Evolutionary conservation across 1,140 invertebrate species (phyloP).

Genomic region (Gryon sp.): DNA sequence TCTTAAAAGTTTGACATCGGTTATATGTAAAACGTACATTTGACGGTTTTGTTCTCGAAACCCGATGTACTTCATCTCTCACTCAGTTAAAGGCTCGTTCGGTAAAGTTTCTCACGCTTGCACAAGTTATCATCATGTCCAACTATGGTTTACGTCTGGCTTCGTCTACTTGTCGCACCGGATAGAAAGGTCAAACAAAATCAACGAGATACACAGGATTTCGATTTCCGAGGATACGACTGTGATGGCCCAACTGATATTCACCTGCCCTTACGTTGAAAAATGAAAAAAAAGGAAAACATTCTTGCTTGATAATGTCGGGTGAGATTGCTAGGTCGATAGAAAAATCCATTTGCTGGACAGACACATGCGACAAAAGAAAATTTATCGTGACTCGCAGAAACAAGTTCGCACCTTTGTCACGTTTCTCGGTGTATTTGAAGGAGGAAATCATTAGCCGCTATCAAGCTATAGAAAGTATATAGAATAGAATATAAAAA

Average conservation of each 20-base stretch:
- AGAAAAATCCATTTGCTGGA: conserved; percentile 35
- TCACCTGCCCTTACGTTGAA: conserved; percentile 30
- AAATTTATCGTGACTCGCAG: conserved; percentile 28
- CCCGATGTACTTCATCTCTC: conserved; percentile 39
- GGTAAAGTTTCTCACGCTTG: conserved; percentile 60
- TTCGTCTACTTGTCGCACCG: conserved; percentile 52
- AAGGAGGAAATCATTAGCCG: too few relatives aligned
- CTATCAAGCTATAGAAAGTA: too few relatives aligned
- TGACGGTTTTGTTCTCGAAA: conserved; percentile 27
- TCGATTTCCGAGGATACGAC: conserved; percentile 20
- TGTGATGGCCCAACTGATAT: conserved; percentile 29
- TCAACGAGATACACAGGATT: conserved; percentile 39
- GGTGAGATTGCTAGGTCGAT: conserved; percentile 37
- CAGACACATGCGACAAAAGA: conserved; percentile 20
- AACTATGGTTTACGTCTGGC: conserved; percentile 43
- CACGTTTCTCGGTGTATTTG: background rate
- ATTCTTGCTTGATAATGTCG: too few relatives aligned
- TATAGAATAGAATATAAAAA: too few relatives aligned
- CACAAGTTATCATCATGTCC: conserved; percentile 39
- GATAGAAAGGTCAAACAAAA: conserved; percentile 48
- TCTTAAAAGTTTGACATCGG: conserved; percentile 64
- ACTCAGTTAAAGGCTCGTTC: conserved; percentile 68
- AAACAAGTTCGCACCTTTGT: conserved; percentile 7
- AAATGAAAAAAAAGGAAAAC: conserved; percentile 49
- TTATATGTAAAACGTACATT: conserved; percentile 29